Base-by-base conservation (phyloP, 1,140 invertebrate species). In the Neodiprion virginianus region DNA sequence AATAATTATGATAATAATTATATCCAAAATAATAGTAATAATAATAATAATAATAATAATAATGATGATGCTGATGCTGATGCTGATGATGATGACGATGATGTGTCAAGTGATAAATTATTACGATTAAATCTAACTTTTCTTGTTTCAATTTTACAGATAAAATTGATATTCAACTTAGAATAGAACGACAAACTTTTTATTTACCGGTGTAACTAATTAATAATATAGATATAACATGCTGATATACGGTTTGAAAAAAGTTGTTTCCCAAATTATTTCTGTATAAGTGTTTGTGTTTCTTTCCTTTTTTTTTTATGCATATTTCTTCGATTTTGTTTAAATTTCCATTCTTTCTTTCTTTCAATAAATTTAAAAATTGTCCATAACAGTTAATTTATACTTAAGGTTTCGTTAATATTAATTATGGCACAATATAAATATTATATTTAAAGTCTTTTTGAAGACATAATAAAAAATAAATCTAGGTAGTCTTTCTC, bases 371-470 rank as follows among this genome's bases (percentile, higher is more conserved):
- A 87, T 86, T 85, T 85, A 83, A 85, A 84, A 85, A 83, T 79
- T 83, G 1, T 84, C 85, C 78, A 79, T 84, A 86, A 86, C 85
- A 86, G 85, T 86, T 84, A 84, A 84, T 86, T 85, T 86, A 84
- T 84, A 87, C 82, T 86, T 85, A 86, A 83, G 80, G 80, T 83
- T 79, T 82, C 78, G 77, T 85, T 86, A 86, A 86, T 86, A 85
- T 84, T 86, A 86, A 80, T 86, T 88, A 88, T 88, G 87, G 87
- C 87, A 88, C 87, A 84, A 86, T 87, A 86, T 85, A 85, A 87
- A 87, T 86, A 86, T 86, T 86, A 85, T 84, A 86, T 87, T 88
- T 84, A 85, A 84, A 86, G 83, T 88, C 83, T 87, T 86, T 86
- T 84, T 81, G 77, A 84, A 88, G 84, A 87, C 85, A 86, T 86